Percentiles rank a stretch among this genome's conserved stretches.
These are phyloP conservation scores for Gnathonemus longibarbis DNA, from an alignment of 2,113 vertebrate species.

Conservation along the genomic window DNA sequence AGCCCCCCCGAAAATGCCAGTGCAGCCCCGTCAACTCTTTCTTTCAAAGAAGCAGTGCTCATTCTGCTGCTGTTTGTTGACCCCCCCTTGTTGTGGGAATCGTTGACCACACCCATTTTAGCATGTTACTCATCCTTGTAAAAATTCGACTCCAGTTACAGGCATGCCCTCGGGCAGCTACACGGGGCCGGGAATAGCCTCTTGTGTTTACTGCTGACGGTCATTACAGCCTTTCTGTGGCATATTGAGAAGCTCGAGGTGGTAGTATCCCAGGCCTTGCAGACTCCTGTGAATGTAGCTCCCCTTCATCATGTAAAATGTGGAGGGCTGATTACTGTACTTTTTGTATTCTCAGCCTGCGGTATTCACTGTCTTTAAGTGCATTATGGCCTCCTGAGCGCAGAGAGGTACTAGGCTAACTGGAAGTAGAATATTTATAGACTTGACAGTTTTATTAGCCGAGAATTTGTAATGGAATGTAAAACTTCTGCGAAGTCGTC, in stretches of 20 bases:
- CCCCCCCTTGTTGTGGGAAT: not conserved
- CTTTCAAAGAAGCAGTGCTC: not conserved
- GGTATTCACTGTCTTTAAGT: not conserved
- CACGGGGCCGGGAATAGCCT: not conserved
- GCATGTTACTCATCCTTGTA: not conserved
- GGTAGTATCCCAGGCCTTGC: not conserved
- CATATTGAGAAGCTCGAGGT: not conserved
- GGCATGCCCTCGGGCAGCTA: not conserved
- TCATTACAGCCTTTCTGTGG: not conserved
- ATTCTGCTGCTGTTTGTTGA: not conserved
- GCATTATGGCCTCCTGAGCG: not conserved
- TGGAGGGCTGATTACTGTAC: not conserved
- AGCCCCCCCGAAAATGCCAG: not conserved
- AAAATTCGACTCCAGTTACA: not conserved
- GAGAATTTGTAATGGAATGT: not conserved
- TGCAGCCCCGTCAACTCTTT: not conserved
- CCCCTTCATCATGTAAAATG: not conserved
- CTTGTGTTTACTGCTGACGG: not conserved
- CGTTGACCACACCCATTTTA: not conserved
- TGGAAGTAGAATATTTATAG: not conserved
- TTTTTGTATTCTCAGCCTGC: not conserved
- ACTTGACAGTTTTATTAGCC: not conserved
- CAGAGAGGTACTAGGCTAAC: not conserved
- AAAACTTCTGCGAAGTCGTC: not conserved
- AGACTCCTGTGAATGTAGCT: not conserved